These are phyloP conservation scores for Fissipunctia ypsillon DNA, from an alignment of 2,888 invertebrate species.

Conservation along the genomic window DNA sequence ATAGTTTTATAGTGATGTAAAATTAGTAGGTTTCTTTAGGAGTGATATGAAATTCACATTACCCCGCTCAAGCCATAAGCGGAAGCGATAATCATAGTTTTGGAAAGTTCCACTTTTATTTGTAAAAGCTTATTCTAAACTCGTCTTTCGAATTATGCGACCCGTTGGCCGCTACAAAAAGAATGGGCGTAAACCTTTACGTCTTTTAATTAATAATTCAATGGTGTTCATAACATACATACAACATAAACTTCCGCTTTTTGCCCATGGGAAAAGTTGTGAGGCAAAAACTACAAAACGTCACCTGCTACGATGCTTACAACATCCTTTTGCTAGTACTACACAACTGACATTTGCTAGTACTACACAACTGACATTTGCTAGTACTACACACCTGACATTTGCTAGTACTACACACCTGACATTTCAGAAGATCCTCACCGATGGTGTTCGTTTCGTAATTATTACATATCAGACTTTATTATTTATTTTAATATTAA, in stretches of 20 bases:
- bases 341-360: too few species aligned
- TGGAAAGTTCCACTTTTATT: neutral
- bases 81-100: constrained; percentile 31
- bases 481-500: too few species aligned
- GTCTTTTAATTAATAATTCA: neutral
- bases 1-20: constrained; percentile 50
- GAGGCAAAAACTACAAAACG: neutral
- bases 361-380: too few species aligned
- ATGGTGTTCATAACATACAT: neutral
- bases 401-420: neutral
- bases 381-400: neutral
- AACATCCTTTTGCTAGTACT: neutral
- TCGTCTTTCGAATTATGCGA: neutral
- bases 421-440: neutral
- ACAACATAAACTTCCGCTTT: neutral
- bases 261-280: neutral
- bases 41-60: constrained; percentile 56
- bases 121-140: too few species aligned
- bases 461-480: neutral
- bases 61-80: constrained; percentile 18
- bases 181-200: neutral
- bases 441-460: neutral
- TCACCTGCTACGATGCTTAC: neutral
- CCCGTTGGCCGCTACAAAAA: neutral
- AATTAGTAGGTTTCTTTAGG: constrained; percentile 39